Conservation (phyloP, 1,140 invertebrate species). For the Drosophila trapezifrons region DNA sequence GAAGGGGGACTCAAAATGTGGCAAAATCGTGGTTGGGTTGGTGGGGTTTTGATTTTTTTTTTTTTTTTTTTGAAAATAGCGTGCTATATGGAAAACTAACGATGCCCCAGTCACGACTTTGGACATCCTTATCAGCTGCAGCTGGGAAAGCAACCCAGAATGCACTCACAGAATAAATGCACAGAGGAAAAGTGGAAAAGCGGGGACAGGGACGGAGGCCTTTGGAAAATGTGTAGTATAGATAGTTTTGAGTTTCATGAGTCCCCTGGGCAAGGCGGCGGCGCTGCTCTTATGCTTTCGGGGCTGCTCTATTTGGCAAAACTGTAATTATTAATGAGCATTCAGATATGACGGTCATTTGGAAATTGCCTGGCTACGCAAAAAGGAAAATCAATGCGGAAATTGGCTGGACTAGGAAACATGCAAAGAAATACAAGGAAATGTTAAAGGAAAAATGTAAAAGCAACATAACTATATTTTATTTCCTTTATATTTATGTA, state of each 20-base stretch:
- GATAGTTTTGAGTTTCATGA: slow-evolving; percentile 54
- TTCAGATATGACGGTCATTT: slow-evolving; percentile 9
- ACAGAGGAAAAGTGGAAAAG: background rate
- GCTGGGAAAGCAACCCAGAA: slow-evolving; percentile 20
- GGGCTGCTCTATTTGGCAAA: slow-evolving; percentile 9
- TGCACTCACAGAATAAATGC: slow-evolving; percentile 8
- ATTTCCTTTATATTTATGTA: no score
- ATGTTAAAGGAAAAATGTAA: no score
- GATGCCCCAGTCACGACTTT: slow-evolving; percentile 62
- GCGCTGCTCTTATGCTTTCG: slow-evolving; percentile 12
- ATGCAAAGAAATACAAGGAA: no score
- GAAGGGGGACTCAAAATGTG: background rate
- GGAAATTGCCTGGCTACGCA: background rate
- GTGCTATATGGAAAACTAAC: slow-evolving; percentile 57
- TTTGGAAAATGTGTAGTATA: slow-evolving; percentile 16
- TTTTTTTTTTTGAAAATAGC: slow-evolving; percentile 9
- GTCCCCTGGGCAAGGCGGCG: slow-evolving; percentile 14
- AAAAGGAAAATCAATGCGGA: background rate
- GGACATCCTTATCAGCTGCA: slow-evolving; percentile 61
- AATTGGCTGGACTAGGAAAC: background rate
- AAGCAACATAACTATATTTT: no score
- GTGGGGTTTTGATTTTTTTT: no score
- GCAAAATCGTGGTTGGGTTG: background rate
- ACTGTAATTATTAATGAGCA: slow-evolving; percentile 45
- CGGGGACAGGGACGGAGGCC: no score